Evolutionary conservation across 2,797 vertebrate species (phyloP), one percentile per base, ranked within the genome.

Genomic region (Neosalanx taihuensis): DNA sequence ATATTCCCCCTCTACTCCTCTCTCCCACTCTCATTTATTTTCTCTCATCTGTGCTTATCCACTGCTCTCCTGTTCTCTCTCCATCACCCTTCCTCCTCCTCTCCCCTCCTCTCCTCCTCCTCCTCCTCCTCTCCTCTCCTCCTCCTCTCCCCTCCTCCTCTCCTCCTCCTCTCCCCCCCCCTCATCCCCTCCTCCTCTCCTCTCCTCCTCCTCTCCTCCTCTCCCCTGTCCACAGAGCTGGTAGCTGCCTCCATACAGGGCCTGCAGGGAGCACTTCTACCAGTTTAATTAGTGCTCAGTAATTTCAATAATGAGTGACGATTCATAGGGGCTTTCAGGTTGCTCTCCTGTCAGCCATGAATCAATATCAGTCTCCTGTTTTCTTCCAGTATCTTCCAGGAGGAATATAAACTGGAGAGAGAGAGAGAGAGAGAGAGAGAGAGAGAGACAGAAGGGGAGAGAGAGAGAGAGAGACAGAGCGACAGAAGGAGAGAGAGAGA

Each of bases 251-350:
- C 91, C 93, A 91, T 92, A 88, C 85, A 82, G 82, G 80, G 92
- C 89, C 92, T 92, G 89, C 82, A 89, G 93, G 93, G 93, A 94
- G 89, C 91, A 88, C 89, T 92, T 89, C 93, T 93, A 93, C 93
- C 92, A 93, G 92, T 94, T 94, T 94, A 94, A 94, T 94, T 94
- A 94, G 93, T 93, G 93, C 93, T 94, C 93, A 94, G 93, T 94
- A 94, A 94, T 94, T 94, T 94, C 93, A 94, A 94, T 94, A 94
- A 94, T 94, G 92, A 94, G 93, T 94, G 93, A 94, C 93, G 94
- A 94, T 93, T 93, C 93, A 93, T 93, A 89, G 89, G 93, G 93
- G 93, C 91, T 93, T 94, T 94, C 93, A 92, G 93, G 92, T 92
- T 93, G 93, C 93, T 93, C 93, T 93, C 92, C 92, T 92, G 64